These are phyloP conservation scores for Tetramorium parvispinum DNA, from an alignment of 1,140 invertebrate species.

Conservation along the genomic window DNA sequence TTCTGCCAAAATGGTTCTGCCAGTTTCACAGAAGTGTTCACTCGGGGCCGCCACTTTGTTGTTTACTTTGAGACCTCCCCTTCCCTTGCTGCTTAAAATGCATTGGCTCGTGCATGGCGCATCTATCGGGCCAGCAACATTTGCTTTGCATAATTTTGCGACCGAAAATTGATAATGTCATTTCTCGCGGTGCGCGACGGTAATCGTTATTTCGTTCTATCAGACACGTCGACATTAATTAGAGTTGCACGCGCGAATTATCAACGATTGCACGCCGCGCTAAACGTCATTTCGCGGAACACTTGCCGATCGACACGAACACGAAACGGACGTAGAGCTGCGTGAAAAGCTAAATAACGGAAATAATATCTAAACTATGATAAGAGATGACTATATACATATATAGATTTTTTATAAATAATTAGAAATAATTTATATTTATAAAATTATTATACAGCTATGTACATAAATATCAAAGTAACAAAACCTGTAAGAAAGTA, in stretches of 20 bases:
- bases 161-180: conserved; percentile 60
- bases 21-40: too few species aligned
- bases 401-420: neutral
- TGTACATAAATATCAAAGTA: neutral
- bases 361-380: conserved; percentile 8
- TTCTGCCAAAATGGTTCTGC: too few species aligned
- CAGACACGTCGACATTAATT: conserved; percentile 56
- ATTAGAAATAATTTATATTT: neutral
- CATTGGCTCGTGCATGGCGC: conserved; percentile 64
- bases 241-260: conserved; percentile 34
- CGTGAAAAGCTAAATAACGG: conserved; percentile 8
- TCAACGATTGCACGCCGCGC: conserved; percentile 25
- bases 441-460: neutral
- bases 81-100: conserved; percentile 69
- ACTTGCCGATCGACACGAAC: neutral
- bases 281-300: conserved; percentile 29
- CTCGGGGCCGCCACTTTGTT: conserved; percentile 49
- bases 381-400: neutral
- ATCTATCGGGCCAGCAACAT: conserved; percentile 65
- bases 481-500: neutral
- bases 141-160: conserved; percentile 71
- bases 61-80: conserved; percentile 57
- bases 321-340: neutral
- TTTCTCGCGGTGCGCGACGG: conserved; percentile 54
- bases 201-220: conserved; percentile 66